phyloP scores from a whole-genome alignment of 2,888 invertebrate species.

The Apamea crenata region DNA sequence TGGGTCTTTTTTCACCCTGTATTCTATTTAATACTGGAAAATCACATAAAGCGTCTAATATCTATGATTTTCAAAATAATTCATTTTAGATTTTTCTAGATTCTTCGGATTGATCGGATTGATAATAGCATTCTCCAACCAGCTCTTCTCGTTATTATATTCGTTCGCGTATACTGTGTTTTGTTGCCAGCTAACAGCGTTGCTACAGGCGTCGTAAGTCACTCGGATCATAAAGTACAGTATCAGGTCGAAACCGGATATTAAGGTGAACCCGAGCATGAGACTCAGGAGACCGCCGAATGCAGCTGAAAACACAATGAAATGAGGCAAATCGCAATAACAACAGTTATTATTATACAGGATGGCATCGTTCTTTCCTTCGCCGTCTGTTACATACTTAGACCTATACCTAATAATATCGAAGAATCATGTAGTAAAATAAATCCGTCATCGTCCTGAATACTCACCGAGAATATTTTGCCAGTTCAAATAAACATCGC shows the following conservation, averaged over 20 bases:
- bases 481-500: conserved; percentile 93
- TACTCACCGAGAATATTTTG: conserved; percentile 92
- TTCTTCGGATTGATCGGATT: neutral
- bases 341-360: neutral
- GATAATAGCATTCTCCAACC: conserved; percentile 37
- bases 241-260: conserved; percentile 92
- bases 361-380: neutral
- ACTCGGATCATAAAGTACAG: conserved; percentile 91
- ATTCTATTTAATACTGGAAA: neutral
- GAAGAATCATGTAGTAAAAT: conserved; percentile 34
- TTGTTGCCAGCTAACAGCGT: neutral
- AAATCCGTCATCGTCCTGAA: conserved; percentile 60
- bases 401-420: neutral
- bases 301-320: conserved; percentile 89
- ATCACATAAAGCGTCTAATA: conserved; percentile 38
- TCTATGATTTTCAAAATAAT: conserved; percentile 23
- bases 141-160: conserved; percentile 43
- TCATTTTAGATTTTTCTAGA: conserved; percentile 13
- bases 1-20: neutral
- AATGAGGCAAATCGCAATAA: neutral
- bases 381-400: neutral
- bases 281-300: conserved; percentile 93
- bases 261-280: conserved; percentile 93
- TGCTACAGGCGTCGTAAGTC: conserved; percentile 76
- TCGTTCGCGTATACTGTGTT: conserved; percentile 56